Base-by-base conservation (phyloP, 2,113 vertebrate species). In the Mesocricetus auratus region DNA sequence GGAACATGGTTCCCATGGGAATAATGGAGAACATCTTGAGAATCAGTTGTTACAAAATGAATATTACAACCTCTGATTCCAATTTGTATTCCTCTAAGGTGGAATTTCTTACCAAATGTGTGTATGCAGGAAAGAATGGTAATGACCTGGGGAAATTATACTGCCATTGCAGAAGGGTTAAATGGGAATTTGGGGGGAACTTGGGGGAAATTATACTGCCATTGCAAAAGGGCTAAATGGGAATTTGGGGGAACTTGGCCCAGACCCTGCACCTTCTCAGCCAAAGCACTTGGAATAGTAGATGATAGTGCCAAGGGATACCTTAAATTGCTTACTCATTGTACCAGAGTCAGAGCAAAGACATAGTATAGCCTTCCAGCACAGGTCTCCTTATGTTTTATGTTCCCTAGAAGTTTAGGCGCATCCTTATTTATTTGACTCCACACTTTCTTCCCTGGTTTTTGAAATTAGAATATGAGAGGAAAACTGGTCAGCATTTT, bases 371-470 rank as follows among this genome's bases (percentile, higher is more conserved):
- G 75, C 19, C 24, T 90, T 73, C 69, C 50, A n/a, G 31, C 92
- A 45, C n/a, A 82, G 29, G 56, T 79, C 26, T 95, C 53, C 82
- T 86, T 74, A 60, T 81, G 45, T 71, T 79, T 71, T 68, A 19
- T n/a, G 36, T 1, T 31, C 45, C 29, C 78, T 71, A 47, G 5
- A 93, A 74, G 64, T 95, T 42, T 58, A 74, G 60, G 92, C 62
- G 89, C 42, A 39, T 87, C 58, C 62, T 97, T n/a, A 26, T 98
- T 95, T 73, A 66, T 86, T 98, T 96, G 90, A 16, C 8, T 96
- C 89, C 92, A 82, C 21, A 95, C 17, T 97, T 82, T 73, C 92
- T 93, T 36, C 11, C 94, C 7, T 74, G 50, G 36, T 92, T 96
- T 97, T 75, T 75, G 68, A 95, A 95, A 93, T 96, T 78, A 89